Base-by-base conservation (phyloP, 2,797 vertebrate species). In the Trichosurus vulpecula region DNA sequence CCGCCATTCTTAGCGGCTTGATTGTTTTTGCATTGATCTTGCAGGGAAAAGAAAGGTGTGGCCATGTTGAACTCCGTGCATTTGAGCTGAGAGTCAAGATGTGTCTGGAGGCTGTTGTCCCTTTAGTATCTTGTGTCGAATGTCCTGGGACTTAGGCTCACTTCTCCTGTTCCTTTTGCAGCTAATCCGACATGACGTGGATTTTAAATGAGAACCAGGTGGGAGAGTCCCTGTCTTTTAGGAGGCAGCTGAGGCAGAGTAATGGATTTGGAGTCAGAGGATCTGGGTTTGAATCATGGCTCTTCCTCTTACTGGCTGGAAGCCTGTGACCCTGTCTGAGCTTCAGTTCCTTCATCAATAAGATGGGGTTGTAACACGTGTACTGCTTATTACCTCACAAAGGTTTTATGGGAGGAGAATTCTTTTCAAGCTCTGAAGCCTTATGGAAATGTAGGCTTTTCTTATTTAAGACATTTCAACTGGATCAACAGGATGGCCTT, bases 201-300 rank as follows among this genome's bases (percentile, higher is more conserved):
- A 92, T 94, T 96, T 95, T 91, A 93, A 91, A 92, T 56, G 90
- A 91, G 41, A 90, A 12, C 89, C 22, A 9, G 56, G 61, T n/a
- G 35, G 14, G 31, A n/a, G 31, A 66, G 35, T n/a, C 61, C n/a
- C 35, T 31, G 12, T n/a, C 35, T n/a, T 66, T 66, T n/a, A 66
- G 61, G 61, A 66, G 14, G 35, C 61, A n/a, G 4, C 35, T 19
- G n/a, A n/a, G 35, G 16, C 13, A n/a, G 35, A 66, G 14, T 16
- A 66, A n/a, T n/a, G 35, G 29, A 30, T 58, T 58, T 1, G 66
- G 61, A 66, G 35, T 35, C 35, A 66, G 61, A 66, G 0, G 35
- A 66, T 13, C 61, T 66, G 13, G 13, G 13, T 66, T 66, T 66
- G 61, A 66, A 66, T 66, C 31, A 16, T 1, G 14, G 58, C 35